These are phyloP conservation scores for Galbula dea DNA, from an alignment of 2,113 vertebrate genomes.

Conservation along the genomic window DNA sequence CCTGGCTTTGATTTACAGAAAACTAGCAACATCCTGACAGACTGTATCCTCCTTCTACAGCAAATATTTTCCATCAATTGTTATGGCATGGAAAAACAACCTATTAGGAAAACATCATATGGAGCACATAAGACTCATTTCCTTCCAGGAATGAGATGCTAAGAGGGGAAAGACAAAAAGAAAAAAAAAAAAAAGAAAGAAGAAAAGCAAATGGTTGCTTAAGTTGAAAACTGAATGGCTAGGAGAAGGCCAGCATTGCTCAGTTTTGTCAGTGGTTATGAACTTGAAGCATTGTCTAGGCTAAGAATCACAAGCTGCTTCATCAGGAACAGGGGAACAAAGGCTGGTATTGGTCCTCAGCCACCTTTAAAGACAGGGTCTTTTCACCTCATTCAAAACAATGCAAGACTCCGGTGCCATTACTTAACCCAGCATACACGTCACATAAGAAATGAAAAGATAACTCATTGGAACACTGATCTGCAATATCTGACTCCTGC, in stretches of 20 bases:
- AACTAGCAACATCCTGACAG: neutral
- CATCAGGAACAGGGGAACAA: neutral
- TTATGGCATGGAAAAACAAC: neutral
- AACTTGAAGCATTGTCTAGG: neutral
- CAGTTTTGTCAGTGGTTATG: neutral
- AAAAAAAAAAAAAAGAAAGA: neutral
- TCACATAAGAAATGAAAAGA: neutral
- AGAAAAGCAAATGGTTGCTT: neutral
- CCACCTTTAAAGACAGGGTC: neutral
- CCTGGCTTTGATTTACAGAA: slow-evolving; percentile 16
- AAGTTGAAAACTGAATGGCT: neutral
- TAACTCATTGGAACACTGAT: neutral
- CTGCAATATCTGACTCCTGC: neutral
- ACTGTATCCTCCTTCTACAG: neutral
- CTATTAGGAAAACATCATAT: slow-evolving; percentile 20
- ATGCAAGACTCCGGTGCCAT: neutral
- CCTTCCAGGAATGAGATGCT: slow-evolving; percentile 11
- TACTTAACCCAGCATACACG: neutral
- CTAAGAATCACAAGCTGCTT: neutral
- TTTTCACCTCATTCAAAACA: neutral
- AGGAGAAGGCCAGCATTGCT: neutral
- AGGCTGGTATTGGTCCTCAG: neutral
- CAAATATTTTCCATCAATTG: slow-evolving; percentile 23
- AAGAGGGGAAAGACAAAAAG: neutral
- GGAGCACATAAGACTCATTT: slow-evolving; percentile 21